phyloP scores from a whole-genome alignment of 2,888 invertebrate species.

The Dendrolimus pini region DNA sequence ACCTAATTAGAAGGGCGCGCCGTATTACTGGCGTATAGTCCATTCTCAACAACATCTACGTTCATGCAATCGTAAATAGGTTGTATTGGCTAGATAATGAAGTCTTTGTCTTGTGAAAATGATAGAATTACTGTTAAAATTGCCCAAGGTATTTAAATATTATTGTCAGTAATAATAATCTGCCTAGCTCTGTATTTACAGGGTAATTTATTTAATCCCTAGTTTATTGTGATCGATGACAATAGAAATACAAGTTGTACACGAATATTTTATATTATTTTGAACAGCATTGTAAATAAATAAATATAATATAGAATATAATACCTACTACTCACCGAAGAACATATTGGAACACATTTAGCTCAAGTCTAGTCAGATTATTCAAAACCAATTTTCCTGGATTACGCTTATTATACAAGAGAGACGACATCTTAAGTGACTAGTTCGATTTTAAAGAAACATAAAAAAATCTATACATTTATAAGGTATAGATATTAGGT shows the following conservation, averaged over 20 bases:
- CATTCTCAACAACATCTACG: background rate
- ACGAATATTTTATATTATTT: too few relatives aligned
- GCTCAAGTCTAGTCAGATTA: too few relatives aligned
- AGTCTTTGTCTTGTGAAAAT: background rate
- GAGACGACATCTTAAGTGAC: too few relatives aligned
- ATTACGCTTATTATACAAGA: too few relatives aligned
- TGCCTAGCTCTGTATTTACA: background rate
- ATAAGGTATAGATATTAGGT: too few relatives aligned
- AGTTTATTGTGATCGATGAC: background rate
- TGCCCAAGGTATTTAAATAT: conserved; percentile 17
- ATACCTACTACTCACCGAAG: too few relatives aligned
- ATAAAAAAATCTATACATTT: too few relatives aligned
- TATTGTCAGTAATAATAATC: background rate
- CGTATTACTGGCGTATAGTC: background rate
- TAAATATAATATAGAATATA: too few relatives aligned
- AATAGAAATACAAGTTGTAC: background rate
- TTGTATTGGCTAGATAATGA: background rate
- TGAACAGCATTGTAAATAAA: too few relatives aligned
- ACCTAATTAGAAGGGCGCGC: conserved; percentile 48
- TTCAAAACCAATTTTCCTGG: too few relatives aligned
- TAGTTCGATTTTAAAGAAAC: too few relatives aligned
- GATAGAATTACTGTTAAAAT: conserved; percentile 25
- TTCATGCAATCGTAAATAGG: background rate
- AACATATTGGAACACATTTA: too few relatives aligned
- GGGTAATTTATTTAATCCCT: background rate